Evolutionary conservation across 2,888 invertebrate species (phyloP).

Genomic region (Nomada hirtipes): DNA sequence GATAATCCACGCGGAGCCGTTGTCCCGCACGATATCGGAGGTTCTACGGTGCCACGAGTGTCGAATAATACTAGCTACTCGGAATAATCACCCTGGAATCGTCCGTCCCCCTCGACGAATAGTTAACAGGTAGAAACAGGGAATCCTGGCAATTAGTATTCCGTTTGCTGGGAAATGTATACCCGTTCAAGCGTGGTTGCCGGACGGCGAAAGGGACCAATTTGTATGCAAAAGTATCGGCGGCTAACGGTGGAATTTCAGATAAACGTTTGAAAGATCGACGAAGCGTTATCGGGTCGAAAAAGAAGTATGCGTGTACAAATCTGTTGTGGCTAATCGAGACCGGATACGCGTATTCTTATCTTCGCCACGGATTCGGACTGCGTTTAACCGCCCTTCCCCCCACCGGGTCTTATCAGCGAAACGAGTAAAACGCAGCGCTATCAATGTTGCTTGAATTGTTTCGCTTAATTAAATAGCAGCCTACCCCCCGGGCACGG

Average conservation of each 20-base stretch:
- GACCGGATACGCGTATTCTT: slow-evolving; percentile 26
- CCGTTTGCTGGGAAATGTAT: too few species aligned
- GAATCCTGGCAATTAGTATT: background rate
- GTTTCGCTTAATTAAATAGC: slow-evolving; percentile 2
- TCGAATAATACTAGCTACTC: background rate
- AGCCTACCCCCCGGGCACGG: background rate
- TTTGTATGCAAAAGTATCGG: too few species aligned
- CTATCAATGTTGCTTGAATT: background rate
- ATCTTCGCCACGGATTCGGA: slow-evolving; percentile 5
- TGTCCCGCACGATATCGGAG: slow-evolving; percentile 21
- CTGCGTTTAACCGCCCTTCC: background rate
- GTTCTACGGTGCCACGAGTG: background rate
- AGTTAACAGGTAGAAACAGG: background rate
- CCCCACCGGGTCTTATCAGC: background rate
- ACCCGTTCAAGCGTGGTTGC: background rate
- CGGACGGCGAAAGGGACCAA: too few species aligned
- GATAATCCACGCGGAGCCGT: slow-evolving; percentile 53
- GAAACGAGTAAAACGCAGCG: background rate
- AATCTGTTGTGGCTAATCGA: slow-evolving; percentile 45
- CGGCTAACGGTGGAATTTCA: slow-evolving; percentile 15
- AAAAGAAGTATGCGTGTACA: slow-evolving; percentile 8
- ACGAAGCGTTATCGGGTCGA: slow-evolving; percentile 34
- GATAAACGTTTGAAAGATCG: slow-evolving; percentile 31
- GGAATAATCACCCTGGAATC: background rate
- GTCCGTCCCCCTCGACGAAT: background rate